Percentiles rank a stretch among this genome's conserved stretches.
phyloP scores from a whole-genome alignment of 1,140 invertebrate species.

The Papilio polyxenes region DNA sequence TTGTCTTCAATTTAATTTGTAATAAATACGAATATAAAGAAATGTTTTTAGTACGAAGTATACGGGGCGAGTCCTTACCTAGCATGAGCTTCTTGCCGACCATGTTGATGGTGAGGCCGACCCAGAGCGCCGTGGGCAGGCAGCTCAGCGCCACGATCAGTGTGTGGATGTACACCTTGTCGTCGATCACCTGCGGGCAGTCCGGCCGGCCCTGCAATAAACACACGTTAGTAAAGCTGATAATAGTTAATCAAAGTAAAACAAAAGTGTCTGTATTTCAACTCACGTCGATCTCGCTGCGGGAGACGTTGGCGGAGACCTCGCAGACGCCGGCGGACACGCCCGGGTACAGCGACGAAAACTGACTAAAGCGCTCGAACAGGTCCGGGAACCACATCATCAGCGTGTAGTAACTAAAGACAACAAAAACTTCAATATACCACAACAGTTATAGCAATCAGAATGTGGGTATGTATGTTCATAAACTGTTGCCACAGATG shows the following conservation, averaged over 20 bases:
- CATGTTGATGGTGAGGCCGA: constrained; percentile 80
- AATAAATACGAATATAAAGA: too few species aligned
- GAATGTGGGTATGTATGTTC: too few species aligned
- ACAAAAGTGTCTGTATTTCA: not conserved
- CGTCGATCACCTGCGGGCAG: constrained; percentile 67
- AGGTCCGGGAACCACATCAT: constrained; percentile 87
- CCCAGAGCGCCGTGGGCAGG: constrained; percentile 79
- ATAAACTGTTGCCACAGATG: too few species aligned
- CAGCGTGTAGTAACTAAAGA: constrained; percentile 83
- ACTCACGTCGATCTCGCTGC: constrained; percentile 50
- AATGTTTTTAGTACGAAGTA: too few species aligned
- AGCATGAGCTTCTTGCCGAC: constrained; percentile 81
- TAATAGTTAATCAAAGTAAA: not conserved
- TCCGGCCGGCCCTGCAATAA: constrained; percentile 50
- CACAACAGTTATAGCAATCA: too few species aligned
- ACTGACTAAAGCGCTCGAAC: constrained; percentile 83
- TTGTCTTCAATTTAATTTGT: not conserved
- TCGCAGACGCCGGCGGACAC: constrained; percentile 82
- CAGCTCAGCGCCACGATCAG: constrained; percentile 81
- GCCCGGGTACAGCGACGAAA: constrained; percentile 76
- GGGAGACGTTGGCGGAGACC: constrained; percentile 73
- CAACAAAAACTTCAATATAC: constrained; percentile 34
- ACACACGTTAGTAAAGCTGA: not conserved
- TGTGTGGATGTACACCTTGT: constrained; percentile 80
- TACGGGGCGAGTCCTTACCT: constrained; percentile 51